Base-by-base conservation (phyloP, 2,113 vertebrate species). In the Indicator indicator region DNA sequence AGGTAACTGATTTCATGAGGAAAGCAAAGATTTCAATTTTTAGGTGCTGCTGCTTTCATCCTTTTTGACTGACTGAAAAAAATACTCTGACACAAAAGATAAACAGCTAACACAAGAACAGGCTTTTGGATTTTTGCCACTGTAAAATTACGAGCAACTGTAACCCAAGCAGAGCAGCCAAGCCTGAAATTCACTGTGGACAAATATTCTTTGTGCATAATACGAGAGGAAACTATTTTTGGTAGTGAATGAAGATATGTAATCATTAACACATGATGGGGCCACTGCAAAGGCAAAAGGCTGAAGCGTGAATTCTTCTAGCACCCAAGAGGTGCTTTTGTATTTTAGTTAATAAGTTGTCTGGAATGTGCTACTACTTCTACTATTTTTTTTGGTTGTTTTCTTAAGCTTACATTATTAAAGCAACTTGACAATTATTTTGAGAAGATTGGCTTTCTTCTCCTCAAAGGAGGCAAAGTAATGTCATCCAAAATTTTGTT, bases 131-230 rank as follows among this genome's bases (percentile, higher is more conserved):
- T 77, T 95, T 95, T 91, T 94, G 93, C 94, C 94, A 94, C 68
- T 73, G 86, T 93, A 76, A 95, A 94, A 96, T 90, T 91, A 82
- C 90, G 76, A 96, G 88, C 91, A 95, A 95, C 93, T 95, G 83
- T 95, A 96, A 91, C 86, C n/a, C 83, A 75, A n/a, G 90, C 88
- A 92, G 88, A 88, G 75, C 28, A 94, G 94, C 93, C 96, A 96
- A 93, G 89, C 81, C 94, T 94, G 91, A 84, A 89, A 94, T 91
- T 88, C 86, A 42, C 90, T 91, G 93, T 88, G 90, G 91, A 95
- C 94, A 97, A 94, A 95, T 95, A 90, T 97, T 96, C 94, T 96
- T 94, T 95, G 94, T 95, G 91, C 91, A 94, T 97, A 94, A 95
- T 96, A 94, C 88, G 91, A 88, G 93, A 90, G 90, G 91, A 93